These are phyloP conservation scores for Vidua macroura DNA, from an alignment of 2,113 vertebrate species.

Conservation along the genomic window DNA sequence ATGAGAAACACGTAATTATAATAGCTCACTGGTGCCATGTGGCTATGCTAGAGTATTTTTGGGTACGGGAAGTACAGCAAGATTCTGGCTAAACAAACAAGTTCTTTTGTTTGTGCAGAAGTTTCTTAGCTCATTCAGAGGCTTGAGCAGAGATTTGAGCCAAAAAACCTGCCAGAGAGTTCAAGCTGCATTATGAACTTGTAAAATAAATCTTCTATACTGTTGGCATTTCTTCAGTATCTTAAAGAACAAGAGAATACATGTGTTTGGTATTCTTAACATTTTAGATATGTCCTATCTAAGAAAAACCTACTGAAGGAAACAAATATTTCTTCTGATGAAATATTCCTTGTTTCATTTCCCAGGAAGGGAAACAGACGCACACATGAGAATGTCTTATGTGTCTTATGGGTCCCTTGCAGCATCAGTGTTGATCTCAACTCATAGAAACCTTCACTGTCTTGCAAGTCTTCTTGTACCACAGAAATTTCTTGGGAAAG, in stretches of 20 bases:
- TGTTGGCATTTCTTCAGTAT: not conserved
- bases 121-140: not conserved
- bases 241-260: not conserved
- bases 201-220: not conserved
- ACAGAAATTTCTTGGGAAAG: conserved; percentile 21
- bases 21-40: not conserved
- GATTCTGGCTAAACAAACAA: not conserved
- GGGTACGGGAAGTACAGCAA: not conserved
- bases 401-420: not conserved
- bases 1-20: not conserved
- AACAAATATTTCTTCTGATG: conserved; percentile 65
- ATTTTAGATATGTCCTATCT: not conserved
- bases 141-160: not conserved
- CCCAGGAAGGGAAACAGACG: conserved; percentile 8
- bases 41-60: not conserved
- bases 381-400: conserved; percentile 11
- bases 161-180: not conserved
- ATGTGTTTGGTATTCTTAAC: not conserved
- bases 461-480: conserved; percentile 32
- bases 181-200: not conserved
- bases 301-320: conserved; percentile 38
- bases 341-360: conserved; percentile 41
- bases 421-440: conserved; percentile 46
- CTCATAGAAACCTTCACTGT: conserved; percentile 54
- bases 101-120: not conserved